phyloP scores from a whole-genome alignment of 1,140 invertebrate species.

The Drosophila bocki region DNA sequence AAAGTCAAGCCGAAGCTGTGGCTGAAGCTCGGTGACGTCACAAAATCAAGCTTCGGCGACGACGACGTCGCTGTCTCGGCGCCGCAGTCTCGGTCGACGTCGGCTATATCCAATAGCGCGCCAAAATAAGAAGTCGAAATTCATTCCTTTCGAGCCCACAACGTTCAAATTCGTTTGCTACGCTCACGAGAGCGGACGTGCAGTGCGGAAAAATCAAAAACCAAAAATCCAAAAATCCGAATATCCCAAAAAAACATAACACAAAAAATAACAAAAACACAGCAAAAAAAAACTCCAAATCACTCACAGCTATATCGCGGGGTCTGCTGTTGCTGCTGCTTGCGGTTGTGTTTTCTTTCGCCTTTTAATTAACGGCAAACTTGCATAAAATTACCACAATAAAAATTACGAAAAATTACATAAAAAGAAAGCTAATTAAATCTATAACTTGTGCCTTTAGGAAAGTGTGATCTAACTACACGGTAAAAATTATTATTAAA shows the following conservation, averaged over 20 bases:
- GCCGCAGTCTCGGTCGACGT: constrained; percentile 15
- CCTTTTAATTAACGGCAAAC: constrained; percentile 44
- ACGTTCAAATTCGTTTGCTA: constrained; percentile 83
- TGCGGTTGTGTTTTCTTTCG: constrained; percentile 59
- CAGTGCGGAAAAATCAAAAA: constrained; percentile 65
- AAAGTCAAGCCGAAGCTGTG: constrained; percentile 31
- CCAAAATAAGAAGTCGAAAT: constrained; percentile 83
- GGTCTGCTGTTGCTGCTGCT: constrained; percentile 44
- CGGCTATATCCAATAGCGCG: constrained; percentile 76
- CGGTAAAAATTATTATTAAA: constrained; percentile 4
- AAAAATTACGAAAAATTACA: constrained; percentile 45
- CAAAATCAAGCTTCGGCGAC: constrained; percentile 37
- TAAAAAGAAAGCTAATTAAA: constrained; percentile 43
- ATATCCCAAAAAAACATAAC: constrained; percentile 39
- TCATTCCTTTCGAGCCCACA: constrained; percentile 76
- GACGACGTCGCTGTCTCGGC: background rate
- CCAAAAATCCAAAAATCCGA: constrained; percentile 7
- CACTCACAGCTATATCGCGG: constrained; percentile 27
- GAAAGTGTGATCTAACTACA: constrained; percentile 34
- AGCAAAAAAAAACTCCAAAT: constrained; percentile 15
- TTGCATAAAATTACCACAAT: constrained; percentile 24
- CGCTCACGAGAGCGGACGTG: constrained; percentile 85
- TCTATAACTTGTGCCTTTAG: constrained; percentile 27
- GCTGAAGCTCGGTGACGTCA: constrained; percentile 69
- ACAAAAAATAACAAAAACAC: constrained; percentile 23